phyloP scores from a whole-genome alignment of 2,113 vertebrate genomes.

The Cyanoderma ruficeps region DNA sequence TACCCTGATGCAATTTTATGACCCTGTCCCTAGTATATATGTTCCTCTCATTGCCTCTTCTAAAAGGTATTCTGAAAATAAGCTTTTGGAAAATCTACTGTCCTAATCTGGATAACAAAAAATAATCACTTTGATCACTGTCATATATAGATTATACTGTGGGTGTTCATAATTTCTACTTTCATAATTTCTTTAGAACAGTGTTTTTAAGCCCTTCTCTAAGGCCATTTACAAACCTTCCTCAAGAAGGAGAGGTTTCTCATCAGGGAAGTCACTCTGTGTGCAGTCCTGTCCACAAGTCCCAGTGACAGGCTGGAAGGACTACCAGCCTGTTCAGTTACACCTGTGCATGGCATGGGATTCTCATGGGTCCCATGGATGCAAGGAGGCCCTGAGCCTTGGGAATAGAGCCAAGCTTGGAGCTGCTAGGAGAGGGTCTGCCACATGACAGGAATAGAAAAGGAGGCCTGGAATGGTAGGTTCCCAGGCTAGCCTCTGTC shows the following conservation, averaged over 20 bases:
- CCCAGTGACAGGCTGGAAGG: background rate
- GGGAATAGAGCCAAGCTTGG: background rate
- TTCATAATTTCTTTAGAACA: background rate
- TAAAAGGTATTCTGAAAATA: background rate
- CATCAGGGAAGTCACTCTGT: background rate
- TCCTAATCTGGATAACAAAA: background rate
- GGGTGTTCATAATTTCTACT: background rate
- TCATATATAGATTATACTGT: background rate
- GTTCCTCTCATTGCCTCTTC: background rate
- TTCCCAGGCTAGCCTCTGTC: background rate
- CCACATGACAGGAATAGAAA: background rate
- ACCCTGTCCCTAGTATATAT: background rate
- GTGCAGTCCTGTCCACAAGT: background rate
- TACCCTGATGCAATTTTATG: background rate
- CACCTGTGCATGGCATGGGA: fast-evolving
- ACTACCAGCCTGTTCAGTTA: background rate
- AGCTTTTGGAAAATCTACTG: background rate
- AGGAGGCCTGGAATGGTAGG: background rate
- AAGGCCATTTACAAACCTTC: background rate
- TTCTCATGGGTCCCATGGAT: background rate
- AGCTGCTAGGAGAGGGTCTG: background rate
- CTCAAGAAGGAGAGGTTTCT: background rate
- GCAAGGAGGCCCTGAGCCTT: background rate
- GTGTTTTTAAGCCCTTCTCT: background rate
- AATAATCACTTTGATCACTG: background rate